Conservation (phyloP, 2,888 invertebrate species). For the Aphidius colemani region DNA sequence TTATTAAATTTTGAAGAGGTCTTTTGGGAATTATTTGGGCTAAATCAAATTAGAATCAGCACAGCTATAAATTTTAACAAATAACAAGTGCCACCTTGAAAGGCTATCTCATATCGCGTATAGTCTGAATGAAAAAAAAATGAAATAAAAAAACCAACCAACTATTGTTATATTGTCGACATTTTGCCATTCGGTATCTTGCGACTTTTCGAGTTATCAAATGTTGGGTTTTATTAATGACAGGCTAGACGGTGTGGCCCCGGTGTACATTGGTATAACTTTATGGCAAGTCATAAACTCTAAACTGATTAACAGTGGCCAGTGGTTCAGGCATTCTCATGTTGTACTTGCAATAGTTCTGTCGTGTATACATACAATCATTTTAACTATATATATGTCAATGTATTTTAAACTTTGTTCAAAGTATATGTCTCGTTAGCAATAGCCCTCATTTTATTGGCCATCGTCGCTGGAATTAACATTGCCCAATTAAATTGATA, state of each 20-base stretch:
- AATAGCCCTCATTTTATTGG: conserved; percentile 56
- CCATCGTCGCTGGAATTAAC: conserved; percentile 60
- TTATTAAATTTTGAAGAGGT: too few species aligned
- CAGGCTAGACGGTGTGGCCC: conserved; percentile 46
- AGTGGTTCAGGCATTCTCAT: conserved; percentile 44
- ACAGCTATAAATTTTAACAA: too few species aligned
- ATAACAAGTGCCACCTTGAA: too few species aligned
- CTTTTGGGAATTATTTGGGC: too few species aligned
- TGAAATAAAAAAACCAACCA: not conserved
- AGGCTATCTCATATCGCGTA: conserved; percentile 12
- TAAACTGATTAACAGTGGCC: conserved; percentile 61
- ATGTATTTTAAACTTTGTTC: conserved; percentile 44
- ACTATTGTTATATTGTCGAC: conserved; percentile 18
- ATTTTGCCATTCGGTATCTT: conserved; percentile 45
- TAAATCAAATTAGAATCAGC: too few species aligned
- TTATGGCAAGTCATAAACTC: conserved; percentile 53
- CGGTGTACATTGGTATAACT: conserved; percentile 12
- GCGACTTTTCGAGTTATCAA: conserved; percentile 60
- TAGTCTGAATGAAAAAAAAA: conserved; percentile 19
- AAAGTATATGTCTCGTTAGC: conserved; percentile 50
- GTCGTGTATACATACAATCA: conserved; percentile 22
- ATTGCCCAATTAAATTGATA: conserved; percentile 61
- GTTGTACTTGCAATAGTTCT: conserved; percentile 53
- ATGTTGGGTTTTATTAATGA: conserved; percentile 59
- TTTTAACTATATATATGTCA: conserved; percentile 37